phyloP scores from a whole-genome alignment of 2,797 vertebrate species.

The Poecilia gillii region DNA sequence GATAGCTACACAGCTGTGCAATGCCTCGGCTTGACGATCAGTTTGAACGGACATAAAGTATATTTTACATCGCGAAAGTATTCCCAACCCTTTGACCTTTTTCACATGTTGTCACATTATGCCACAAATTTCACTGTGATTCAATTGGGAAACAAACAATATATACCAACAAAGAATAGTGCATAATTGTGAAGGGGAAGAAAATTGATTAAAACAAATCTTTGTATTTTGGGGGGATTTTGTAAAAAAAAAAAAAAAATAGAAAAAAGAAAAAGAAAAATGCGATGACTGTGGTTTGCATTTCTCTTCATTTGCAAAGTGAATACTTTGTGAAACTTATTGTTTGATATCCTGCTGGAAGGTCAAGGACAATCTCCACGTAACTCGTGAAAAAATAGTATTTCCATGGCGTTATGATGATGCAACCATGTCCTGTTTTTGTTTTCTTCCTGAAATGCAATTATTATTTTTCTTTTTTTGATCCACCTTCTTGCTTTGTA shows the following conservation, averaged over 20 bases:
- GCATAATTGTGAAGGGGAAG: background rate
- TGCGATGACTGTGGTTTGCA: background rate
- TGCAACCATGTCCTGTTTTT: background rate
- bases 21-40: background rate
- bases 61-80: background rate
- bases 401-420: background rate
- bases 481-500: background rate
- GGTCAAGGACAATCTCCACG: background rate
- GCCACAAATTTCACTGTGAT: background rate
- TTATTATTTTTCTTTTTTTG: background rate
- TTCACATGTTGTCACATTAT: background rate
- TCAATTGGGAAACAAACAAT: background rate
- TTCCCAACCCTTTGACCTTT: background rate
- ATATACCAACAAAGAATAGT: background rate
- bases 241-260: background rate
- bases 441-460: background rate
- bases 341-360: background rate
- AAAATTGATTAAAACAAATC: background rate
- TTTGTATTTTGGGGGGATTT: background rate
- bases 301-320: background rate
- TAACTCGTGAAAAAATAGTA: background rate
- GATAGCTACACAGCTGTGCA: conserved; percentile 40
- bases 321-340: background rate
- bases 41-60: background rate
- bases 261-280: background rate